Evolutionary conservation across 2,888 invertebrate genomes (phyloP).

Genomic region (Drosophila mimetica): DNA sequence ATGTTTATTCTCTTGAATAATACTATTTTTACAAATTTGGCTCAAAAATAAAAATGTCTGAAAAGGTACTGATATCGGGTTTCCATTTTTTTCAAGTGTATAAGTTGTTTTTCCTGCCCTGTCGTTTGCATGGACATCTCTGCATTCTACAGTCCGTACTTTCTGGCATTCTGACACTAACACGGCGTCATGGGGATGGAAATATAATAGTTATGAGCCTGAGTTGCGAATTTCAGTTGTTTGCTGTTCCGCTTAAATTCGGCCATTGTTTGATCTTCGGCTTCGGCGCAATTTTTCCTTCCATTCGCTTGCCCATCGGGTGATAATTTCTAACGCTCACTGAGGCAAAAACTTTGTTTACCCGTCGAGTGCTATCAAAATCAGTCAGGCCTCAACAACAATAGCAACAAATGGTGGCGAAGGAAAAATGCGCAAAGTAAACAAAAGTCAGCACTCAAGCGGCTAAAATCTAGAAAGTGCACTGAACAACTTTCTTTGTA

Average conservation of each 20-base stretch:
- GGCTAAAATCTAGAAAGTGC: slow-evolving; percentile 21
- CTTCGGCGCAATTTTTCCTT: slow-evolving; percentile 28
- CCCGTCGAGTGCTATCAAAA: slow-evolving; percentile 66
- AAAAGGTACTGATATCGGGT: too few relatives aligned
- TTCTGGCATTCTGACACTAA: slow-evolving; percentile 14
- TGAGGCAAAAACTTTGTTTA: slow-evolving; percentile 66
- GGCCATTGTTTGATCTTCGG: slow-evolving; percentile 17
- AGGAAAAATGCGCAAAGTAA: slow-evolving; percentile 70
- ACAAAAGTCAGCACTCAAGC: slow-evolving; percentile 59
- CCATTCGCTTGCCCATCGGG: slow-evolving; percentile 7
- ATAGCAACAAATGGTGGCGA: slow-evolving; percentile 45
- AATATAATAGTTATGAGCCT: slow-evolving; percentile 15
- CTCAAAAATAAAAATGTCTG: too few relatives aligned
- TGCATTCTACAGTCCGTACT: slow-evolving; percentile 12
- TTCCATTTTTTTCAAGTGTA: not conserved
- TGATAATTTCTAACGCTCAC: slow-evolving; percentile 65
- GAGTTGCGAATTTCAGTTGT: slow-evolving; percentile 18
- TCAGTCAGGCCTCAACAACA: slow-evolving; percentile 60
- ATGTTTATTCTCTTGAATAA: too few relatives aligned
- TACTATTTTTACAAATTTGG: too few relatives aligned
- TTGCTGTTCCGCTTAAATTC: slow-evolving; percentile 27
- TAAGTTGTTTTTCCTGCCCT: slow-evolving; percentile 5
- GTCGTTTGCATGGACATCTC: slow-evolving; percentile 58
- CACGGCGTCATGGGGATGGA: slow-evolving; percentile 16
- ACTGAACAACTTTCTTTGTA: not conserved